Conservation (phyloP, 2,113 vertebrate genomes). For the Dromaius novaehollandiae region DNA sequence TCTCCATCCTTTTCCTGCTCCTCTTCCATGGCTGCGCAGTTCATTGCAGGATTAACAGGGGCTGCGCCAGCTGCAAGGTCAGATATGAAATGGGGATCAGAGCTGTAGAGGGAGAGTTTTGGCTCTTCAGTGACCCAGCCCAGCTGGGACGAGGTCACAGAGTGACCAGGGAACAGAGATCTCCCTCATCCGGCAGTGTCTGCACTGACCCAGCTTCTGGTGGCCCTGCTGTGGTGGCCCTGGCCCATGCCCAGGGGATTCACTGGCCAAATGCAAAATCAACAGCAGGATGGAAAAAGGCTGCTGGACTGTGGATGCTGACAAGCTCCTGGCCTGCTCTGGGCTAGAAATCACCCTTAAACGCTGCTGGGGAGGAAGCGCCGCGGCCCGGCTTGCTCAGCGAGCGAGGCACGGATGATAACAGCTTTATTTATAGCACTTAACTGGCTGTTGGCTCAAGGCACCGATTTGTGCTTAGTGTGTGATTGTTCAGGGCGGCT, state of each 20-base stretch:
- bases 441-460: neutral
- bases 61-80: neutral
- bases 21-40: too few relatives aligned
- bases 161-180: neutral
- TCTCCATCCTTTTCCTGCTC: neutral
- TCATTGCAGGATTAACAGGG: neutral
- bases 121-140: neutral
- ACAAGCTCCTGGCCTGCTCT: neutral
- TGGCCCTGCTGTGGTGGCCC: neutral
- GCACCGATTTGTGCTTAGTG: neutral
- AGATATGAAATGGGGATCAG: fast-evolving
- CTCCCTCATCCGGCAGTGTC: neutral
- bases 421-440: conserved; percentile 54
- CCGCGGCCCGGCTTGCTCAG: neutral
- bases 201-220: neutral
- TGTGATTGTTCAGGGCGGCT: neutral
- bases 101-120: neutral
- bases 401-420: neutral
- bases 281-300: neutral
- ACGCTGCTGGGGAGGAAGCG: neutral
- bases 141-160: neutral
- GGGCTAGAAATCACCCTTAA: neutral
- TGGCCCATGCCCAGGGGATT: neutral
- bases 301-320: neutral
- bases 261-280: neutral